phyloP scores from a whole-genome alignment of 2,113 vertebrate genomes.

The Sinocyclocheilus grahami region DNA sequence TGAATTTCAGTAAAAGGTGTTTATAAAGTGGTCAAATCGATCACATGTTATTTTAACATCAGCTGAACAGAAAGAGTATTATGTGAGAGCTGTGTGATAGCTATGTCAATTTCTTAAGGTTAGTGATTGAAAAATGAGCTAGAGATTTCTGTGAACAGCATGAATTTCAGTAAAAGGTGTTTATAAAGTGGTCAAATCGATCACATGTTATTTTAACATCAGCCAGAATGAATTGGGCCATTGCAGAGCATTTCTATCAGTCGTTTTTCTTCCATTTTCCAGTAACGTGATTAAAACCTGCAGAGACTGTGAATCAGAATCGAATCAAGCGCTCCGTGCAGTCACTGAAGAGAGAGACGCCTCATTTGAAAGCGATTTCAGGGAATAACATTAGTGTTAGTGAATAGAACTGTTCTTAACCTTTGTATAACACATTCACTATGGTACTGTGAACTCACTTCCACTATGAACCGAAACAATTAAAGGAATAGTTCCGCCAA shows the following conservation, averaged over 20 bases:
- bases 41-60: not conserved
- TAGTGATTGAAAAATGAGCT: not conserved
- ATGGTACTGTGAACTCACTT: too few species aligned
- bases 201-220: not conserved
- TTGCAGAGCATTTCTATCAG: not conserved
- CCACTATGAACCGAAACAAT: not conserved
- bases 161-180: not conserved
- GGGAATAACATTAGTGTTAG: not conserved
- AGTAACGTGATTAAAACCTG: not conserved
- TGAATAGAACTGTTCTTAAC: not conserved
- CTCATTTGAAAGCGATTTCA: slow-evolving; percentile 8
- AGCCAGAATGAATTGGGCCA: not conserved
- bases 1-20: not conserved
- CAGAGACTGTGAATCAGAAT: not conserved
- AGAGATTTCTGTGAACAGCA: not conserved
- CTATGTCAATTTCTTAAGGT: not conserved
- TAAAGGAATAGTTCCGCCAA: not conserved
- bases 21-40: not conserved
- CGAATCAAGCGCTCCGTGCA: not conserved
- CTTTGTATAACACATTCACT: not conserved
- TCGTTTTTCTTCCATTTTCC: not conserved
- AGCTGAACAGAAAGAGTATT: slow-evolving; percentile 11
- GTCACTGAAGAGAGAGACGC: not conserved
- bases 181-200: not conserved
- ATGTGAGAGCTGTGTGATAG: not conserved